Conservation (phyloP, 2,888 invertebrate species). For the Lepidochitona cinerea region DNA sequence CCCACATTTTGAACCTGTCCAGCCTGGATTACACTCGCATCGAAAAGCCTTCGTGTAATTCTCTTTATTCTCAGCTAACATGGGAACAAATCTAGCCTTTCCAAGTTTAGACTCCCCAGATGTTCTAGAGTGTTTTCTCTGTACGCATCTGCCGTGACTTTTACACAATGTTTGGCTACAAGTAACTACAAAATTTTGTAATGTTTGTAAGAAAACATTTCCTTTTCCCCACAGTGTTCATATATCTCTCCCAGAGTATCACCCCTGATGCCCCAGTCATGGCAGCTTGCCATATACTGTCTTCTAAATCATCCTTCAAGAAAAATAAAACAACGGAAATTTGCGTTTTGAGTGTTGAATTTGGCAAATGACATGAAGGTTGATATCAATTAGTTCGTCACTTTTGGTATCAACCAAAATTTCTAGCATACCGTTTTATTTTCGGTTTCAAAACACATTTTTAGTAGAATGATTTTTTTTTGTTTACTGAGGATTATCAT, state of each 20-base stretch:
- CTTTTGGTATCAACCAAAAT: no score
- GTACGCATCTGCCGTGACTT: slow-evolving; percentile 42
- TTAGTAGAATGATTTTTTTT: no score
- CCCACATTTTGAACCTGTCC: neutral
- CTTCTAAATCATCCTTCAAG: slow-evolving; percentile 49
- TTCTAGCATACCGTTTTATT: no score
- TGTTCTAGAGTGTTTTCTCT: neutral
- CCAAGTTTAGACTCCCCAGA: neutral
- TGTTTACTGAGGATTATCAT: no score
- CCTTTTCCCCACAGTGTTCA: slow-evolving; percentile 25
- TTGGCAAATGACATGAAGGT: no score
- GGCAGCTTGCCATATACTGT: slow-evolving; percentile 43
- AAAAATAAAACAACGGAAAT: no score
- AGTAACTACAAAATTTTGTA: slow-evolving; percentile 30
- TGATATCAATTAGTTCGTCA: no score
- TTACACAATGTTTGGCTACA: slow-evolving; percentile 33
- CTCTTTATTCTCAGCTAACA: neutral
- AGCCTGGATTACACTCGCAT: neutral
- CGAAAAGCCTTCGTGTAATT: neutral
- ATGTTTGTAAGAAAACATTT: slow-evolving; percentile 42
- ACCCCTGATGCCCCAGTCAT: slow-evolving; percentile 52
- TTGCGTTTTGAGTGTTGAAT: no score
- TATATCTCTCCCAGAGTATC: slow-evolving; percentile 51
- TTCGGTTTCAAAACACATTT: no score
- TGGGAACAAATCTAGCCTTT: neutral